Evolutionary conservation across 2,113 vertebrate genomes (phyloP).

Genomic region (Tupaia tana): DNA sequence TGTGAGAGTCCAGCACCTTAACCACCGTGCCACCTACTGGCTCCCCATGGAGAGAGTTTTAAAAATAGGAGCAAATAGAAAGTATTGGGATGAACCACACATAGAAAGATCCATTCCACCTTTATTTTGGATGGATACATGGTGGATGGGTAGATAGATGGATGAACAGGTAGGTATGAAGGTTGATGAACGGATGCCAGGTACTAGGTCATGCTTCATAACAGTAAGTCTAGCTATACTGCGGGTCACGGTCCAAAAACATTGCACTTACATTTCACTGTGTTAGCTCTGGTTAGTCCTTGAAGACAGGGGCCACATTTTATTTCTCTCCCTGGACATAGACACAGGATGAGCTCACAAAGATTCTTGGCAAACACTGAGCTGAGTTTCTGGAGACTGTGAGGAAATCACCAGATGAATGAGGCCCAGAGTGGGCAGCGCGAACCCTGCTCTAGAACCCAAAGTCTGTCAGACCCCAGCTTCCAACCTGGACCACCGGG

Average conservation of each 20-base stretch:
- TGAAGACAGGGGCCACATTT: neutral
- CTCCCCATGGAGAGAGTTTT: neutral
- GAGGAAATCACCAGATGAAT: neutral
- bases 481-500: neutral
- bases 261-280: neutral
- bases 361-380: neutral
- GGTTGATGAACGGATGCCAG: neutral
- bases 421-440: neutral
- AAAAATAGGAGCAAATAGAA: neutral
- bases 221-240: conserved; percentile 15
- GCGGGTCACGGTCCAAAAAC: neutral
- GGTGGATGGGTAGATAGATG: neutral
- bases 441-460: neutral
- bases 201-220: neutral
- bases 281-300: neutral
- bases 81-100: neutral
- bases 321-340: neutral
- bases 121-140: neutral
- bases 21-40: too few relatives aligned
- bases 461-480: neutral
- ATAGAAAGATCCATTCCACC: neutral
- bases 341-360: neutral
- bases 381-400: neutral
- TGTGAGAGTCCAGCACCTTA: too few relatives aligned
- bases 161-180: neutral